A percentile compares a stretch with the other conserved stretches of the same genome.
Conservation (phyloP, 2,797 vertebrate genomes). For the Malacoctenus gilli region DNA sequence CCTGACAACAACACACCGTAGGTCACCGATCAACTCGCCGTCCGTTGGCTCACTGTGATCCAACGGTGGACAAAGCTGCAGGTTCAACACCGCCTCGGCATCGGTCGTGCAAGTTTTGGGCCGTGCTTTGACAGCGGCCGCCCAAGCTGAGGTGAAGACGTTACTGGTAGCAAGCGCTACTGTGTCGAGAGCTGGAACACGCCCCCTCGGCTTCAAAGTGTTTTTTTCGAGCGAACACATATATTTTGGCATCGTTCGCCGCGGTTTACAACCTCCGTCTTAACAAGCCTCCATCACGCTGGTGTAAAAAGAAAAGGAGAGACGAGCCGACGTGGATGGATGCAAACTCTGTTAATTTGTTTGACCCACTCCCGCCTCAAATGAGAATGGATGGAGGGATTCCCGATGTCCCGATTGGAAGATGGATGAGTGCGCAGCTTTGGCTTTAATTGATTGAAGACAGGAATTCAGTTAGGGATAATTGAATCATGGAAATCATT, state of each 20-base stretch:
- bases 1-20: no score
- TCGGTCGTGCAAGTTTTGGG: no score
- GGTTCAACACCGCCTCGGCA: no score
- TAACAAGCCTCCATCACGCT: neutral
- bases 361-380: slow-evolving; percentile 70
- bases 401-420: slow-evolving; percentile 75
- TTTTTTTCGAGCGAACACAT: neutral
- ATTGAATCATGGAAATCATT: slow-evolving; percentile 80
- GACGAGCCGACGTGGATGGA: slow-evolving; percentile 62
- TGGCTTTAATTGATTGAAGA: slow-evolving; percentile 81
- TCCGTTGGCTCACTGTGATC: no score
- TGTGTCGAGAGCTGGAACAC: no score
- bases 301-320: slow-evolving; percentile 3
- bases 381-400: slow-evolving; percentile 78
- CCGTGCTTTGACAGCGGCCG: no score
- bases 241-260: no score
- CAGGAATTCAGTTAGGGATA: slow-evolving; percentile 78
- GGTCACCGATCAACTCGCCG: no score
- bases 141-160: no score
- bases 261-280: neutral
- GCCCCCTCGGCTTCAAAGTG: no score
- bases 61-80: no score
- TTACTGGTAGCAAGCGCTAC: no score
- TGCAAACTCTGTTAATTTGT: slow-evolving; percentile 71
- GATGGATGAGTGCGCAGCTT: slow-evolving; percentile 74